Conservation (phyloP, 2,797 vertebrate genomes). For the Iguana delicatissima region DNA sequence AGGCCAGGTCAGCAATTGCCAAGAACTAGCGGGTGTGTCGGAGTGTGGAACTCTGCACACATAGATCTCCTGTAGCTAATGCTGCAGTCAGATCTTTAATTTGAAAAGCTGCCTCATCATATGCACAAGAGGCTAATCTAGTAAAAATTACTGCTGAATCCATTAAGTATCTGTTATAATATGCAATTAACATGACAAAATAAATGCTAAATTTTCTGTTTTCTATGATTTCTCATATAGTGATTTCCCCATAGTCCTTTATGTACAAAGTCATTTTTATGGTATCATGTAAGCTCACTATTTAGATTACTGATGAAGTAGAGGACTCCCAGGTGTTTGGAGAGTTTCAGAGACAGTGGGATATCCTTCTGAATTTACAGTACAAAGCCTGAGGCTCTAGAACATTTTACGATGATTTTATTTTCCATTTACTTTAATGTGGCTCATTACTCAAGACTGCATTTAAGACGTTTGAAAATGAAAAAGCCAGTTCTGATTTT, state of each 20-base stretch:
- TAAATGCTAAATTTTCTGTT: neutral
- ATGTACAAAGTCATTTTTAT: conserved; percentile 19
- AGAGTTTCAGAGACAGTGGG: neutral
- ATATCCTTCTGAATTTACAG: neutral
- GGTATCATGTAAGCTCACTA: neutral
- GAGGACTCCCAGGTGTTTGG: neutral
- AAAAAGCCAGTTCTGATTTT: neutral
- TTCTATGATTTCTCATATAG: neutral
- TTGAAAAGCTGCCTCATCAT: neutral
- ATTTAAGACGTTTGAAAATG: too few species aligned
- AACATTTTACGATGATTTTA: neutral
- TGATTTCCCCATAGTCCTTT: neutral
- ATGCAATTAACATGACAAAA: neutral
- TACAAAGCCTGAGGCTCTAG: neutral
- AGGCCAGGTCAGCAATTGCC: neutral
- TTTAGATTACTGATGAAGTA: neutral
- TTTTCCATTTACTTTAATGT: conserved; percentile 15
- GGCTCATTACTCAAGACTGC: neutral
- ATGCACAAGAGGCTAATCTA: neutral
- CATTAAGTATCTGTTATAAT: neutral
- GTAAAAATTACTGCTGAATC: neutral
- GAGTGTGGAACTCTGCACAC: neutral
- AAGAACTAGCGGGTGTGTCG: neutral
- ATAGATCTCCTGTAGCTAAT: neutral
- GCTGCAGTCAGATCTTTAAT: neutral